Evolutionary conservation across 2,888 invertebrate genomes (phyloP), one percentile per base, ranked within the genome.

Genomic region (Cephus pygmeus): DNA sequence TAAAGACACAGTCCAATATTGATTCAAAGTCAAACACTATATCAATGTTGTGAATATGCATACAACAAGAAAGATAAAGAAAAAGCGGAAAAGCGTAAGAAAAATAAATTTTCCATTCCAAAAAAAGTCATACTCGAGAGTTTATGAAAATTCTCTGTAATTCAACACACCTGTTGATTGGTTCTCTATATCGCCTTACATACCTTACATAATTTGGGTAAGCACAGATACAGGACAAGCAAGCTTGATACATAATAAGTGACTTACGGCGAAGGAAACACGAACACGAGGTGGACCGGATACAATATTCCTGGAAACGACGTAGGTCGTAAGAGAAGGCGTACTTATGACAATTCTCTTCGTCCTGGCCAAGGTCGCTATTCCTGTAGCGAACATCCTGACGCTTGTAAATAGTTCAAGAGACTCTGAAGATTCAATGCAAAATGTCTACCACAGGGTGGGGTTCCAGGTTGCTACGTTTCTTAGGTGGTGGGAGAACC

Each of bases 221-320:
- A 40, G 1, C 1, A 1, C 15, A 9, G 6, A 40, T 40, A 40
- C 6, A 4, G 40, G 23, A 23, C 23, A 40, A 40, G 15, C 2
- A 71, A 33, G 30, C 9, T 71, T 71, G 71, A 71, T 71, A 71
- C 31, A 15, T 30, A 71, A 71, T 30, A 78, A 79, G 75, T 71
- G 76, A 75, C 85, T 85, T 81, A 85, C 85, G 34, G 78, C 15
- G 23, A 85, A 80, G 1, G 85, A 75, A 73, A 85, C 30, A 77
- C 80, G 81, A 74, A 78, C 79, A 40, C 80, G 77, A 12, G 85
- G 85, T 69, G 75, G 80, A 75, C 79, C 75, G 34, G 35, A 34
- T 3, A 81, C n/a, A 11, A 30, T 2, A 9, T 77, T 79, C 75
- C 82, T 82, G 71, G 33, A 31, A 31, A 71, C 30, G 71, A 71